Evolutionary conservation across 2,113 vertebrate genomes (phyloP), one percentile per base, ranked within the genome.

Genomic region (Marmota flaviventris): DNA sequence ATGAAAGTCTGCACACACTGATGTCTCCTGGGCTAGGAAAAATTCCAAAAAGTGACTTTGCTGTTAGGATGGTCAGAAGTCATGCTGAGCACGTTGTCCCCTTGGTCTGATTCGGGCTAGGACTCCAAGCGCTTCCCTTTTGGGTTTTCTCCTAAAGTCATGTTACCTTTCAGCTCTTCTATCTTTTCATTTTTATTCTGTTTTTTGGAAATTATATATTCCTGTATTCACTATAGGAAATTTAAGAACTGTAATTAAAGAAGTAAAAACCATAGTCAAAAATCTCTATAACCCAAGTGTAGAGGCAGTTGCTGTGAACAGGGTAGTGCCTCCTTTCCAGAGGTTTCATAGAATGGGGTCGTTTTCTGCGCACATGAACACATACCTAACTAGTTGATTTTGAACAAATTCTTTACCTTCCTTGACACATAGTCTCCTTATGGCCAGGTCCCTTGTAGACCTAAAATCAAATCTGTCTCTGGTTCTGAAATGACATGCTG

Each of bases 31-130:
- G 45, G 24, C 58, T 51, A 37, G 56, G 45, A 67, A 11, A 70
- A n/a, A 0, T 53, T 4, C 11, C 2, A 6, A n/a, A 79, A 32
- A 8, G 2, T 18, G 53, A 6, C 34, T 85, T 70, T 93, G 83
- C 56, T 79, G 0, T 70, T 4, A 27, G 25, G 9, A 65, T 65
- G 63, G 63, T 29, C 25, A 10, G 63, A 51, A 51, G 56, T 42
- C 11, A 29, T 1, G 2, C 48, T 25, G 2, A 45, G 5, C 42
- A 45, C 27, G 42, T 4, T 2, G 3, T 42, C 8, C 17, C 11
- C 1, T 20, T 14, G 12, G 20, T 12, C 3, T 58, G 20, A 10
- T 42, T 73, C 37, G 4, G n/a, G 42, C 10, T 13, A 56, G 27
- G 61, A 58, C 51, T 67, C 32, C 29, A 0, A 5, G n/a, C 24